Evolutionary conservation across 2,888 invertebrate species (phyloP).

Genomic region (Aphrophora alni): DNA sequence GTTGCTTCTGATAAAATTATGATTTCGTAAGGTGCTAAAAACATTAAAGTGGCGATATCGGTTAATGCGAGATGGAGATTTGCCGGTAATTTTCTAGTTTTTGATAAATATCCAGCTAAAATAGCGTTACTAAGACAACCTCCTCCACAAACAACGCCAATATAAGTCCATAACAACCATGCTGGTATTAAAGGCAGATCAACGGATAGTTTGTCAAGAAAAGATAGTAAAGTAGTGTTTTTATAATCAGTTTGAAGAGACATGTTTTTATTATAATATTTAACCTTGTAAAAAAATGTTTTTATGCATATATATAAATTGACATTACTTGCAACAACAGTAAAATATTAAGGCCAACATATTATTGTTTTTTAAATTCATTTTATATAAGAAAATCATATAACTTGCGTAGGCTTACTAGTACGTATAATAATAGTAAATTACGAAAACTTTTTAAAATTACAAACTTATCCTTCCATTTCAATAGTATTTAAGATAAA

Average conservation of each 20-base stretch:
- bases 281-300: not conserved
- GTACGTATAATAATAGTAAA: no score
- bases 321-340: no score
- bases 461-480: no score
- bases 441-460: no score
- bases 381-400: no score
- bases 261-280: not conserved
- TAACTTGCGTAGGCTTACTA: no score
- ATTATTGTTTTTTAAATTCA: no score
- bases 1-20: constrained; percentile 20
- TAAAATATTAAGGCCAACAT: no score
- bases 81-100: constrained; percentile 14
- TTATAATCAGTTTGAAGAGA: not conserved
- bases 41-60: constrained; percentile 28
- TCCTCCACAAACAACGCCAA: not conserved
- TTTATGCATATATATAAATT: no score
- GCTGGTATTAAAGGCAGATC: constrained; percentile 1
- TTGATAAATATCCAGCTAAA: constrained; percentile 20
- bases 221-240: not conserved
- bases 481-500: no score
- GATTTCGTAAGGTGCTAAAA: constrained; percentile 37
- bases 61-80: constrained; percentile 19
- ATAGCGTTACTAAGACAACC: constrained; percentile 16
- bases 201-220: not conserved
- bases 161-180: constrained; percentile 24